Conservation (phyloP, 2,113 vertebrate genomes). For the Sarotherodon lohbergeri region DNA sequence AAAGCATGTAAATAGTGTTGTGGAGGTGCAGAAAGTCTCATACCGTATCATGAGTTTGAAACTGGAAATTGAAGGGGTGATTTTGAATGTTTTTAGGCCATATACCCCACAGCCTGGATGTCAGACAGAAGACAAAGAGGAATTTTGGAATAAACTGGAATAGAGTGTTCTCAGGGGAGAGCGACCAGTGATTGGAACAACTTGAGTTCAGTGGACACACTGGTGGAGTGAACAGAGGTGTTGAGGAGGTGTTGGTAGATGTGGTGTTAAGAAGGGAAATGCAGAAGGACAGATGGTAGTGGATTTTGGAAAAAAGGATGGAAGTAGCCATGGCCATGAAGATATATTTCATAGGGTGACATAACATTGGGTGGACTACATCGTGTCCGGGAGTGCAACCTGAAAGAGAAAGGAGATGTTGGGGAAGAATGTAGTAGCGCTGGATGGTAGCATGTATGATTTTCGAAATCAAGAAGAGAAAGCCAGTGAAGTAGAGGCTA, state of each 20-base stretch:
- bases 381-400: background rate
- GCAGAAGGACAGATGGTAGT: background rate
- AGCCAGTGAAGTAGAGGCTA: background rate
- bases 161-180: background rate
- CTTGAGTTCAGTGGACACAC: background rate
- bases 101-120: background rate
- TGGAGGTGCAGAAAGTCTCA: background rate
- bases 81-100: background rate
- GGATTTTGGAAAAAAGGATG: background rate
- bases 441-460: background rate
- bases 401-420: background rate
- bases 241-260: background rate
- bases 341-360: background rate
- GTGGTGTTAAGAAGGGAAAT: background rate
- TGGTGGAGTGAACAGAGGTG: background rate
- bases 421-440: background rate
- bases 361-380: background rate
- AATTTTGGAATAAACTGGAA: background rate
- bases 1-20: background rate
- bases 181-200: background rate
- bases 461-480: background rate
- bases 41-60: background rate
- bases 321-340: background rate
- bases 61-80: background rate
- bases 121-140: background rate